Percentiles rank a stretch among this genome's conserved stretches.
Conservation (phyloP, 2,888 invertebrate genomes). For the Orthonychiurus folsomi region DNA sequence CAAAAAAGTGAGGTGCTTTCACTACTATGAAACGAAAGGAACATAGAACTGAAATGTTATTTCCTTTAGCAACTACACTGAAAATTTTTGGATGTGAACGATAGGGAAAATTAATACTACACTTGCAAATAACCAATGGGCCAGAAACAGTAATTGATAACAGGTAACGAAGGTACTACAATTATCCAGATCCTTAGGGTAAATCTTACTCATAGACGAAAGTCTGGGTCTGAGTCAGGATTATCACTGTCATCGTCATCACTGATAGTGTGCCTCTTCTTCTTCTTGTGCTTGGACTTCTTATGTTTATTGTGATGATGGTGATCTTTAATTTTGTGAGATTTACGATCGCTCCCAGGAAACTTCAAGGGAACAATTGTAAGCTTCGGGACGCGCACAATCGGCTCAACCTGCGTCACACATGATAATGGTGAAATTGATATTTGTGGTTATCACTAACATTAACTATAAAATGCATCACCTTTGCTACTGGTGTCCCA, state of each 20-base stretch:
- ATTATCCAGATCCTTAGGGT: no score
- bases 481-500: slow-evolving; percentile 8
- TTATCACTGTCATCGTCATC: slow-evolving; percentile 52
- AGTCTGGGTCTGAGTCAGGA: slow-evolving; percentile 48
- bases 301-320: slow-evolving; percentile 39
- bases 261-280: slow-evolving; percentile 52
- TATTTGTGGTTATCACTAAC: no score
- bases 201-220: slow-evolving; percentile 22
- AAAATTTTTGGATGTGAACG: no score
- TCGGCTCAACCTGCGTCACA: slow-evolving; percentile 18
- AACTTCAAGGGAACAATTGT: slow-evolving; percentile 44
- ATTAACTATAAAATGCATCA: no score
- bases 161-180: no score
- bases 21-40: no score
- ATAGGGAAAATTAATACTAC: no score
- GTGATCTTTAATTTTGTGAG: slow-evolving; percentile 33
- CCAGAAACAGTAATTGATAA: no score
- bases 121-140: no score
- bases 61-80: no score
- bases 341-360: slow-evolving; percentile 20
- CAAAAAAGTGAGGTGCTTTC: no score
- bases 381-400: slow-evolving; percentile 45
- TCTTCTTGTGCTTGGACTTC: slow-evolving; percentile 47
- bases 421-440: slow-evolving; percentile 5
- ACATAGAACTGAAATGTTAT: no score